Conservation (phyloP, 2,888 invertebrate species). For the Drosophila pegasa region DNA sequence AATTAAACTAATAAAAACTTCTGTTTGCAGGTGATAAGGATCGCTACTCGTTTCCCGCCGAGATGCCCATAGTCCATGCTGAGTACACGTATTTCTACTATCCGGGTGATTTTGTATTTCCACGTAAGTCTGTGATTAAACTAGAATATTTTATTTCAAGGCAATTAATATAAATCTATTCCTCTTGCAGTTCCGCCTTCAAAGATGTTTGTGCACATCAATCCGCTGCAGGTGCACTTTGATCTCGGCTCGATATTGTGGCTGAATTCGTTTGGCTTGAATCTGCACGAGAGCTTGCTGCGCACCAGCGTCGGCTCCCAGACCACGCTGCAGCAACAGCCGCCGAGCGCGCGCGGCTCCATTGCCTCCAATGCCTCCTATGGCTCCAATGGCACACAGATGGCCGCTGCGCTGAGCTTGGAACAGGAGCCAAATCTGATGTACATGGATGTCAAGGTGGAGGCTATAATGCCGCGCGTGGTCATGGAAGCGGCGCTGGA, state of each 20-base stretch:
- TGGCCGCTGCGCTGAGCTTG: conserved; percentile 54
- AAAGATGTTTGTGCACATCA: conserved; percentile 95
- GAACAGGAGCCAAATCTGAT: conserved; percentile 82
- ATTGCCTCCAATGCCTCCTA: conserved; percentile 58
- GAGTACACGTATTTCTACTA: conserved; percentile 99
- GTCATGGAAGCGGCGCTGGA: conserved; percentile 89
- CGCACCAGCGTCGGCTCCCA: conserved; percentile 85
- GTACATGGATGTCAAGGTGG: conserved; percentile 94
- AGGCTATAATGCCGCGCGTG: conserved; percentile 95
- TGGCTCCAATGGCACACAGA: conserved; percentile 76
- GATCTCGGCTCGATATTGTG: conserved; percentile 96
- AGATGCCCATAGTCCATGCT: conserved; percentile 96
- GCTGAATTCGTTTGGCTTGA: conserved; percentile 96
- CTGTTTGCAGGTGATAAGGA: conserved; percentile 88
- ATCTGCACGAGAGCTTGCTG: conserved; percentile 91
- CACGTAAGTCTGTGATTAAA: conserved; percentile 87
- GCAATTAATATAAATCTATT: neutral
- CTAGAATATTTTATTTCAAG: neutral
- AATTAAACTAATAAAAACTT: conserved; percentile 14
- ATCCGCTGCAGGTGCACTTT: conserved; percentile 94
- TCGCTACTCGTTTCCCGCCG: conserved; percentile 93
- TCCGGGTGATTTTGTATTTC: conserved; percentile 95
- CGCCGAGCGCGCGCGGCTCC: conserved; percentile 53
- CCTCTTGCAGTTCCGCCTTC: conserved; percentile 94
- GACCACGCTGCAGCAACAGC: conserved; percentile 50